These are phyloP conservation scores for Meliscaeva auricollis DNA, from an alignment of 2,888 invertebrate genomes.

Conservation along the genomic window DNA sequence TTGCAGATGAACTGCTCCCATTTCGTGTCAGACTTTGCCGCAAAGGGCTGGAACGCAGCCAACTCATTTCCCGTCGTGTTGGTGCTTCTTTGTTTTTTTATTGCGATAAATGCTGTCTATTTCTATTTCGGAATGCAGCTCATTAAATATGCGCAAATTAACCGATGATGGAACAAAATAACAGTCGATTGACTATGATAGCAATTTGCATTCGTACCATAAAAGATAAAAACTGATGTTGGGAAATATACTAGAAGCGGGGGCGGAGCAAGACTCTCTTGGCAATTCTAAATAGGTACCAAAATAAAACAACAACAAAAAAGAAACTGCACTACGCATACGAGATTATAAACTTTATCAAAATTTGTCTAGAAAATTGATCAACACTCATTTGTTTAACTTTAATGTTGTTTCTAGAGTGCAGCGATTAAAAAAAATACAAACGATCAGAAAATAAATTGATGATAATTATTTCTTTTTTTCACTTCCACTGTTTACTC, in stretches of 20 bases:
- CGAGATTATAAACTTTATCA: constrained; percentile 42
- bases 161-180: constrained; percentile 36
- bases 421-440: constrained; percentile 55
- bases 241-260: constrained; percentile 23
- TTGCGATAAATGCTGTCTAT: constrained; percentile 45
- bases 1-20: constrained; percentile 84
- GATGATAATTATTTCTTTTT: constrained; percentile 50
- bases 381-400: constrained; percentile 49
- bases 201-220: constrained; percentile 22
- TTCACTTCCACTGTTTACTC: constrained; percentile 51
- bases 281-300: neutral
- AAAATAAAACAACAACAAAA: constrained; percentile 31
- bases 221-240: constrained; percentile 3
- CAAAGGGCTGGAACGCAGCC: constrained; percentile 87
- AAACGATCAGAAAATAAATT: constrained; percentile 46
- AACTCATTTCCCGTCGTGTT: constrained; percentile 87
- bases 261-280: constrained; percentile 27
- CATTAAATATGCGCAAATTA: constrained; percentile 69
- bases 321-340: constrained; percentile 36
- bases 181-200: constrained; percentile 50
- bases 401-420: neutral
- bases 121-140: constrained; percentile 66
- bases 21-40: constrained; percentile 84
- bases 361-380: constrained; percentile 11
- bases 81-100: constrained; percentile 21